A percentile compares a stretch with the other conserved stretches of the same genome.
Evolutionary conservation across 2,113 vertebrate genomes (phyloP).

Genomic region (Hiodon alosoides): DNA sequence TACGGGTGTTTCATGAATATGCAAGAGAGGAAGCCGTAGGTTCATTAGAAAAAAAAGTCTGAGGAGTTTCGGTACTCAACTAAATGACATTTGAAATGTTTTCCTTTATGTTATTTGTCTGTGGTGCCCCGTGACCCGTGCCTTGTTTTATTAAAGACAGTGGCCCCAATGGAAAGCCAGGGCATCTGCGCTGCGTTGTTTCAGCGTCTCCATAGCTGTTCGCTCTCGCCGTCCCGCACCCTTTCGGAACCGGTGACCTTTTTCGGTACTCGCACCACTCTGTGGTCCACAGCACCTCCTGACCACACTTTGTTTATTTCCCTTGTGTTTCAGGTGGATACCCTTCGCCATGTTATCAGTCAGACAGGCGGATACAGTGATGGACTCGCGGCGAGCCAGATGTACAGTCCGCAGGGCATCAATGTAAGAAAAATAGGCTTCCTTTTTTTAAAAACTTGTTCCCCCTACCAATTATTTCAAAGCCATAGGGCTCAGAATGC

Average conservation of each 20-base stretch:
- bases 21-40: slow-evolving; percentile 1
- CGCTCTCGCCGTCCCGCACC: not conserved
- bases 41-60: not conserved
- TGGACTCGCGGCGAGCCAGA: slow-evolving; percentile 94
- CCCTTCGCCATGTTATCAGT: slow-evolving; percentile 99
- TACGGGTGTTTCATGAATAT: slow-evolving; percentile 18
- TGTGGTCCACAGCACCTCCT: slow-evolving; percentile 5
- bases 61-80: not conserved
- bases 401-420: slow-evolving; percentile 99
- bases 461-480: slow-evolving; percentile 81
- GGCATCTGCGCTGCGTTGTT: not conserved
- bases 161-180: no score
- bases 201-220: not conserved
- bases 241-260: slow-evolving; percentile 11
- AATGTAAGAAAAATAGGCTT: slow-evolving; percentile 80
- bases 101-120: no score
- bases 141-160: no score
- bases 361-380: slow-evolving; percentile 99
- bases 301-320: slow-evolving; percentile 53
- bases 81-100: slow-evolving; percentile 5
- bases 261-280: not conserved
- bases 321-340: slow-evolving; percentile 93
- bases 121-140: no score
- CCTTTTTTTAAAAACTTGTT: slow-evolving; percentile 32
- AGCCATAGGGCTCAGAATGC: slow-evolving; percentile 80